phyloP scores from a whole-genome alignment of 2,797 vertebrate species.

The Bothrops alternatus region DNA sequence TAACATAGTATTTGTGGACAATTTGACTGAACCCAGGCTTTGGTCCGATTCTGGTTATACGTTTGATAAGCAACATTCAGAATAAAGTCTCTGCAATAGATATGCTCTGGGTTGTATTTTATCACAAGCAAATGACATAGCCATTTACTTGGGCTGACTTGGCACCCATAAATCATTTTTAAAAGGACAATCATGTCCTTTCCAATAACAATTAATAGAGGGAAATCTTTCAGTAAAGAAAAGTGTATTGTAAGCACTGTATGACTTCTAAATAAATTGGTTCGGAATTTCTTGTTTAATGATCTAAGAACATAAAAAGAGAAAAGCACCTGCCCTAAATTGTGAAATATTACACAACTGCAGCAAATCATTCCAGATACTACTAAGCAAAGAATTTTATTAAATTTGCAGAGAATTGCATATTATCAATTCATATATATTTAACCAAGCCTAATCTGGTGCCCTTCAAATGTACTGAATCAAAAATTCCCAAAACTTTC shows the following conservation, averaged over 20 bases:
- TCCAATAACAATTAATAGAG: conserved; percentile 16
- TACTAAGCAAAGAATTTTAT: not conserved
- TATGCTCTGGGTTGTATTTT: not conserved
- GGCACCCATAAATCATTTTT: conserved; percentile 15
- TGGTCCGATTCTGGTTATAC: not conserved
- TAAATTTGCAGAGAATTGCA: not conserved
- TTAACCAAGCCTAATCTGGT: not conserved
- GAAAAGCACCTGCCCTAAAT: not conserved
- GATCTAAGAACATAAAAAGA: not conserved
- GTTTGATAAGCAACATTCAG: not conserved
- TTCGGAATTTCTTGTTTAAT: not conserved
- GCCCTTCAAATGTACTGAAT: not conserved
- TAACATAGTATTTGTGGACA: not conserved
- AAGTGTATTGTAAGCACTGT: not conserved
- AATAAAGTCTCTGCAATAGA: not conserved
- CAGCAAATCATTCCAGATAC: not conserved
- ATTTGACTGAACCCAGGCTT: not conserved
- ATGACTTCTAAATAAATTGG: conserved; percentile 1
- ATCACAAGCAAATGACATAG: conserved; percentile 2
- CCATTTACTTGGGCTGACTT: conserved; percentile 4
- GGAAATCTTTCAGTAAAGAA: conserved; percentile 3
- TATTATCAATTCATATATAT: not conserved
- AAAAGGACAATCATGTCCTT: conserved; percentile 6
- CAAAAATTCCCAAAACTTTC: not conserved
- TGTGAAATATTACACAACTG: not conserved